phyloP scores from a whole-genome alignment of 2,797 vertebrate species.

The Enteromius anoplus region DNA sequence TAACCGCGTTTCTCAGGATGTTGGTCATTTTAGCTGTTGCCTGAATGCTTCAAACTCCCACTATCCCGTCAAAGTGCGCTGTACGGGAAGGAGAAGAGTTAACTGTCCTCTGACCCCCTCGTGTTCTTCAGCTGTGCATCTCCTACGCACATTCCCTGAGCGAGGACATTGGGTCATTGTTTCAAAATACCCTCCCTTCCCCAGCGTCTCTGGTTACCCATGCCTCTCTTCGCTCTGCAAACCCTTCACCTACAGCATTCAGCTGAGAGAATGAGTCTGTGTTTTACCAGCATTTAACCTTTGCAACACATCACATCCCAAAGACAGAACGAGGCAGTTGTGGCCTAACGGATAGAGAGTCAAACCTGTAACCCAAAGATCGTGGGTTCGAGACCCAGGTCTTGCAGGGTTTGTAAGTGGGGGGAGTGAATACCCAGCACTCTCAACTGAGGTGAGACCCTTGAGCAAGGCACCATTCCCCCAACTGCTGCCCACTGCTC shows the following conservation, averaged over 20 bases:
- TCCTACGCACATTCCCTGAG: slow-evolving; percentile 65
- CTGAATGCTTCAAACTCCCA: not conserved
- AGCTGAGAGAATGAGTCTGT: slow-evolving; percentile 36
- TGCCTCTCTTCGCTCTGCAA: slow-evolving; percentile 23
- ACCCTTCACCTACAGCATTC: slow-evolving; percentile 50
- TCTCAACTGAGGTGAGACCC: too few species aligned
- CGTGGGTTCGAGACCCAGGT: too few species aligned
- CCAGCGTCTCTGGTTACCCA: slow-evolving; percentile 11
- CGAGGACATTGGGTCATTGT: slow-evolving; percentile 68
- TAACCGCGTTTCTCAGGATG: not conserved
- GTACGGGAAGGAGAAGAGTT: slow-evolving; percentile 50
- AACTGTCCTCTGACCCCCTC: slow-evolving; percentile 45
- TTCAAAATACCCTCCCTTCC: slow-evolving; percentile 49
- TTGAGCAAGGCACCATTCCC: too few species aligned
- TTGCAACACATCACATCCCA: slow-evolving; percentile 31
- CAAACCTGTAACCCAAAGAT: too few species aligned
- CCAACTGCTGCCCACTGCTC: too few species aligned
- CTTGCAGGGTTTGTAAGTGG: too few species aligned
- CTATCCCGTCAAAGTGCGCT: not conserved
- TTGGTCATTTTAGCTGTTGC: slow-evolving; percentile 6
- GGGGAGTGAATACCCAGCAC: too few species aligned
- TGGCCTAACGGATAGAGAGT: too few species aligned
- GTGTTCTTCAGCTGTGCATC: slow-evolving; percentile 57
- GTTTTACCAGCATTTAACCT: slow-evolving; percentile 36
- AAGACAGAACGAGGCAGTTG: not conserved